Percentiles rank a stretch among this genome's conserved stretches.
Conservation (phyloP, 2,797 vertebrate species). For the Tapirus indicus region DNA sequence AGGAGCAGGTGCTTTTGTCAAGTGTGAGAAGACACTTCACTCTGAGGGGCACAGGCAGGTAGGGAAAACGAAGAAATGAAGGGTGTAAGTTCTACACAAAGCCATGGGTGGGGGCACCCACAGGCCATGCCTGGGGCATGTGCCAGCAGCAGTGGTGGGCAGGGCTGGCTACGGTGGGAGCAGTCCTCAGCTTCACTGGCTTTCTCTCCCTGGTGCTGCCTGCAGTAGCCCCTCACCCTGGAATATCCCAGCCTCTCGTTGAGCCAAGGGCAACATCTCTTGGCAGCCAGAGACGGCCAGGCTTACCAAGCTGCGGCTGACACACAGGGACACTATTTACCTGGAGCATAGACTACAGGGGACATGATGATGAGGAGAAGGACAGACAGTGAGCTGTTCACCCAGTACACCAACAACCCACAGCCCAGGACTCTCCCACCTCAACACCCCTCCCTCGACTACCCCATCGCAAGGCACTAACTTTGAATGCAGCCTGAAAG, state of each 20-base stretch:
- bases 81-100: not conserved
- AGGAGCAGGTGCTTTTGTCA: not conserved
- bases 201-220: not conserved
- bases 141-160: slow-evolving; percentile 64
- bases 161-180: not conserved
- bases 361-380: slow-evolving; percentile 83
- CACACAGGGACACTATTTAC: slow-evolving; percentile 85
- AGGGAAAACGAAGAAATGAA: not conserved
- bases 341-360: slow-evolving; percentile 92
- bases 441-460: not conserved
- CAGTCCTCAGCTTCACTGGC: not conserved
- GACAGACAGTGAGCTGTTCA: slow-evolving; percentile 76
- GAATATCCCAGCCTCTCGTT: slow-evolving; percentile 76
- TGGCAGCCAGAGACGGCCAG: slow-evolving; percentile 59
- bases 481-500: not conserved
- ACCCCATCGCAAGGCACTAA: not conserved
- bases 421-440: not conserved
- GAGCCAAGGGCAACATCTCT: slow-evolving; percentile 72
- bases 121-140: fast-evolving
- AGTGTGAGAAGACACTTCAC: not conserved
- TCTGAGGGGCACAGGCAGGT: not conserved
- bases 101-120: not conserved
- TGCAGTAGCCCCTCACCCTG: not conserved
- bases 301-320: slow-evolving; percentile 57
- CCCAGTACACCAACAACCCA: not conserved